These are phyloP conservation scores for Gulo gulo DNA, from an alignment of 2,113 vertebrate genomes.

Conservation along the genomic window DNA sequence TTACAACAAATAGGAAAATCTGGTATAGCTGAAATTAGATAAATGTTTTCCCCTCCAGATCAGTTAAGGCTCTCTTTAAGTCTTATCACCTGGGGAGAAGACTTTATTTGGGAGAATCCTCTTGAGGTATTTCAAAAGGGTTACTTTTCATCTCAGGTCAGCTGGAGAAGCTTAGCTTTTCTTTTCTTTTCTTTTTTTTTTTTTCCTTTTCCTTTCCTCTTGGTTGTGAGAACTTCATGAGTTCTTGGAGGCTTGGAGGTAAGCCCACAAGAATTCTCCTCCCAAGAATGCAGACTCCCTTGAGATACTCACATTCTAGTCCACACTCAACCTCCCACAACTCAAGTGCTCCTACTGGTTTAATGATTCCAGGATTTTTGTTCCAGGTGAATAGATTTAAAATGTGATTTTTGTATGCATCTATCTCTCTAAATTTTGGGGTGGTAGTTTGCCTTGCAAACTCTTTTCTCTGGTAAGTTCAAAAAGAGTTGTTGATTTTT, in stretches of 20 bases:
- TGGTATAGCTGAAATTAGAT: not conserved
- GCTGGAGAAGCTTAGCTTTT: rapidly evolving
- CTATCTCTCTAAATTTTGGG: not conserved
- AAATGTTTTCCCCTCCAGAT: not conserved
- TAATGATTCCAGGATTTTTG: not conserved
- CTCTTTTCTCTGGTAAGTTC: not conserved
- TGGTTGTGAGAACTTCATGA: not conserved
- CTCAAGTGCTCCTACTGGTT: not conserved
- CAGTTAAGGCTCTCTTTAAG: not conserved
- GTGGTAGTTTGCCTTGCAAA: not conserved
- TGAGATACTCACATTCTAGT: not conserved
- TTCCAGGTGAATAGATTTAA: not conserved
- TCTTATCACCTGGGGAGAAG: not conserved
- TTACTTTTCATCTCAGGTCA: not conserved
- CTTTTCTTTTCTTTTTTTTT: not conserved
- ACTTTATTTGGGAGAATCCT: not conserved
- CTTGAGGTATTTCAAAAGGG: not conserved
- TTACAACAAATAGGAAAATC: not conserved
- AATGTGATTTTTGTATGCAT: too few relatives aligned
- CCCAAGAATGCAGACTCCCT: too few relatives aligned
- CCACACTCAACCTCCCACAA: too few relatives aligned
- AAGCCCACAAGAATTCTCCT: rapidly evolving
- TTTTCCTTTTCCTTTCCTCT: not conserved
- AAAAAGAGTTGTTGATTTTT: not conserved
- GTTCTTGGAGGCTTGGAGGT: not conserved